phyloP scores from a whole-genome alignment of 2,113 vertebrate genomes.

The Chaetorhynchus papuensis region DNA sequence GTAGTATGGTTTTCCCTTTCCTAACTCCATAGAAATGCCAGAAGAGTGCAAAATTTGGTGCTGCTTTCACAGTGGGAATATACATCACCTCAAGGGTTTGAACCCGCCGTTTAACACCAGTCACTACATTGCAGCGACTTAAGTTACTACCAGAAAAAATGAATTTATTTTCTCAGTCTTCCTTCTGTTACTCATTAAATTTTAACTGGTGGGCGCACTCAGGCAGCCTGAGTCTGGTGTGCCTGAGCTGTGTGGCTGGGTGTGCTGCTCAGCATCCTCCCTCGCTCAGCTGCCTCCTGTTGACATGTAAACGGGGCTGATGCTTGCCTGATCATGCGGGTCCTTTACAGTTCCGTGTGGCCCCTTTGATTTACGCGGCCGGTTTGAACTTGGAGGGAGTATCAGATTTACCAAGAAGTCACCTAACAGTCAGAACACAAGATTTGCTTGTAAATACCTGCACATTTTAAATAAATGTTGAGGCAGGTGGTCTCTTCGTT shows the following conservation, averaged over 20 bases:
- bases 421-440: neutral
- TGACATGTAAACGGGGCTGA: neutral
- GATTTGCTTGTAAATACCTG: slow-evolving; percentile 54
- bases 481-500: slow-evolving; percentile 39
- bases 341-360: neutral
- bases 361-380: slow-evolving; percentile 18
- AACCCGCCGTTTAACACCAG: neutral
- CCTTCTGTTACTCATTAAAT: neutral
- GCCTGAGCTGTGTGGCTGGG: neutral
- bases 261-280: neutral
- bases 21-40: neutral
- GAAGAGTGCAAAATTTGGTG: neutral
- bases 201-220: neutral
- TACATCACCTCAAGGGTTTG: neutral
- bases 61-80: neutral
- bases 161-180: neutral
- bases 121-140: rapidly evolving
- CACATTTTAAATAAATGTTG: slow-evolving; percentile 14
- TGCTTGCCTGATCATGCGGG: neutral
- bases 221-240: neutral
- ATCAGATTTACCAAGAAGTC: slow-evolving; percentile 1
- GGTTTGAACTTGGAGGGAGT: neutral
- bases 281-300: neutral
- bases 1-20: neutral
- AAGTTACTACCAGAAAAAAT: neutral